Conservation (phyloP, 2,113 vertebrate species). For the Arothron firmamentum region DNA sequence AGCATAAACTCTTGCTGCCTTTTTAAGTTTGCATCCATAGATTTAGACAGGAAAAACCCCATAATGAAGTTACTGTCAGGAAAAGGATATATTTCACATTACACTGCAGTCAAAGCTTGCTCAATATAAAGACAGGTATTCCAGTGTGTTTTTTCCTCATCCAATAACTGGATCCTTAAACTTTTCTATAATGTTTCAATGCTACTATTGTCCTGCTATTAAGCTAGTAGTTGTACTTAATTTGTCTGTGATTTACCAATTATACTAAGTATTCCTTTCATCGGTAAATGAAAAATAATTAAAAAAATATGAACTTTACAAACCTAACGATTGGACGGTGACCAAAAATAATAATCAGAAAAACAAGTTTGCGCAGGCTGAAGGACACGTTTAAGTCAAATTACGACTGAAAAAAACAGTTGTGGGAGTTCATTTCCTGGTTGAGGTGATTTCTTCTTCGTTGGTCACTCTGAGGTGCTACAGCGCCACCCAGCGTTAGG, state of each 20-base stretch:
- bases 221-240: background rate
- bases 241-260: background rate
- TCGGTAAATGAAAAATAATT: background rate
- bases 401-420: background rate
- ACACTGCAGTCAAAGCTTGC: background rate
- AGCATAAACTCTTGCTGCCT: constrained; percentile 84
- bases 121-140: background rate
- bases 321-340: constrained; percentile 12
- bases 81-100: background rate
- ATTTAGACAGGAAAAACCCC: constrained; percentile 83
- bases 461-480: no score
- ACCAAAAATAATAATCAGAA: background rate
- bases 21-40: constrained; percentile 78
- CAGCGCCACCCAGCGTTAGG: no score
- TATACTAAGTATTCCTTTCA: background rate
- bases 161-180: no score
- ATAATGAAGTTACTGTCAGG: constrained; percentile 48
- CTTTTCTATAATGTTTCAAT: background rate
- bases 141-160: no score
- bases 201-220: background rate
- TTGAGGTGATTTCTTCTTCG: no score
- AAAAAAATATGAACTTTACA: constrained; percentile 8
- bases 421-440: background rate
- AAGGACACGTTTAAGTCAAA: background rate
- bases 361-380: background rate